phyloP scores from a whole-genome alignment of 2,888 invertebrate species.

The Zelleria hepariella region DNA sequence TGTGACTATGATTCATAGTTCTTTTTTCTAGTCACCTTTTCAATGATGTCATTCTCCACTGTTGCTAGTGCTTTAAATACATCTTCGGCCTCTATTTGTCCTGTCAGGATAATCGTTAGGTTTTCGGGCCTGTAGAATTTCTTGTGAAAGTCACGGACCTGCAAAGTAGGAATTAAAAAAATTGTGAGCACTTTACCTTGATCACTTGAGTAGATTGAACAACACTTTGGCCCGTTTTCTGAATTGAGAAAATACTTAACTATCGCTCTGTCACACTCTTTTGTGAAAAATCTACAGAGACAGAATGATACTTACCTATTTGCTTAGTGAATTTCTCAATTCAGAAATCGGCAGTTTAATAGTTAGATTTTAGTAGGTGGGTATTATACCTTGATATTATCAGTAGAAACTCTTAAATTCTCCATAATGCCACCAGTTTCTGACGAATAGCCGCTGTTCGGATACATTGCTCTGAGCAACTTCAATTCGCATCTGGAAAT shows the following conservation, averaged over 20 bases:
- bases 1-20: no score
- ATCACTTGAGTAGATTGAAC: not conserved
- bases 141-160: constrained; percentile 85
- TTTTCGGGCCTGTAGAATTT: constrained; percentile 92
- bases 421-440: constrained; percentile 89
- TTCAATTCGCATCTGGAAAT: constrained; percentile 71
- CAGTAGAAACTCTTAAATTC: constrained; percentile 85
- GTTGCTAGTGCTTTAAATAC: constrained; percentile 80
- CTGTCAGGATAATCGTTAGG: constrained; percentile 85
- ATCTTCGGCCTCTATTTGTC: constrained; percentile 81
- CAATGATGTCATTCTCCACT: constrained; percentile 82
- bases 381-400: constrained; percentile 80
- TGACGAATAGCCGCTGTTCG: constrained; percentile 85
- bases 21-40: constrained; percentile 57
- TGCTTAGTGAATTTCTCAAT: no score
- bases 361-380: no score
- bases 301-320: no score
- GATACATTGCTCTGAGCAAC: constrained; percentile 81
- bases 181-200: not conserved
- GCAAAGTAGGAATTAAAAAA: constrained; percentile 21
- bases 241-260: no score
- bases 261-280: no score
- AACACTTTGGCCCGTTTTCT: no score
- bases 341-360: no score
- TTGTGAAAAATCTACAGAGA: no score